Percentiles rank a stretch among this genome's conserved stretches.
Evolutionary conservation across 2,888 invertebrate genomes (phyloP).

Genomic region (Drosophila quinaria): DNA sequence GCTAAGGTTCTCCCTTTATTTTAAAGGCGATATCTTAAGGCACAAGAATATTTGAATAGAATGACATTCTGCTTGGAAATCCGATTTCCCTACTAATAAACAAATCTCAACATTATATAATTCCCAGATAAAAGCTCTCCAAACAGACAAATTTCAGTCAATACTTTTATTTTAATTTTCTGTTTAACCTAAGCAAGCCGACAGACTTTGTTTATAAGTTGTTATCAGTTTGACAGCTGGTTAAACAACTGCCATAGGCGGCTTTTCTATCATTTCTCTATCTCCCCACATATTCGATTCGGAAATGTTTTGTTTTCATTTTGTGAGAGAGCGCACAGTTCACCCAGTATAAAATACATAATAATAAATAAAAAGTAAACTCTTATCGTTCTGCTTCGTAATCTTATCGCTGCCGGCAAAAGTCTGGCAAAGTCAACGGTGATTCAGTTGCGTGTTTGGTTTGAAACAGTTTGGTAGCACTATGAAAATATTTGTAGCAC

Average conservation of each 20-base stretch:
- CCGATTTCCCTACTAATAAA: neutral
- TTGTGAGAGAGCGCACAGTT: slow-evolving; percentile 8
- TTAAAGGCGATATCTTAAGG: too few relatives aligned
- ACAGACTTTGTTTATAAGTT: neutral
- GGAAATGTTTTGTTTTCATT: slow-evolving; percentile 4
- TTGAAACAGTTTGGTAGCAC: slow-evolving; percentile 3
- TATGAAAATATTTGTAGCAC: slow-evolving; percentile 34
- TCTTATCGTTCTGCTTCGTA: slow-evolving; percentile 5
- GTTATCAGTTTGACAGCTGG: slow-evolving; percentile 27
- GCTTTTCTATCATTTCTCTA: neutral
- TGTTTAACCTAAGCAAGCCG: neutral
- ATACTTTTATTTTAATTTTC: too few relatives aligned
- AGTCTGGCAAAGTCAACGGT: slow-evolving; percentile 8
- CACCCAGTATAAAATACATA: neutral
- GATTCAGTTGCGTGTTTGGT: slow-evolving; percentile 46
- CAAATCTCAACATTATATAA: neutral
- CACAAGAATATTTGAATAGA: too few relatives aligned
- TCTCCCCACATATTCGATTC: neutral
- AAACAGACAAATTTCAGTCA: neutral
- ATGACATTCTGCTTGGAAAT: too few relatives aligned
- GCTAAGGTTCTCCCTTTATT: too few relatives aligned
- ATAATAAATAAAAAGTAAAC: neutral
- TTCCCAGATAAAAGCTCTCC: neutral
- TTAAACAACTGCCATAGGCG: slow-evolving; percentile 2
- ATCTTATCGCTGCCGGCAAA: slow-evolving; percentile 41